Percentiles rank a stretch among this genome's conserved stretches.
These are phyloP conservation scores for Akabosia matsudoensis DNA, from an alignment of 1,140 invertebrate genomes.

Conservation along the genomic window DNA sequence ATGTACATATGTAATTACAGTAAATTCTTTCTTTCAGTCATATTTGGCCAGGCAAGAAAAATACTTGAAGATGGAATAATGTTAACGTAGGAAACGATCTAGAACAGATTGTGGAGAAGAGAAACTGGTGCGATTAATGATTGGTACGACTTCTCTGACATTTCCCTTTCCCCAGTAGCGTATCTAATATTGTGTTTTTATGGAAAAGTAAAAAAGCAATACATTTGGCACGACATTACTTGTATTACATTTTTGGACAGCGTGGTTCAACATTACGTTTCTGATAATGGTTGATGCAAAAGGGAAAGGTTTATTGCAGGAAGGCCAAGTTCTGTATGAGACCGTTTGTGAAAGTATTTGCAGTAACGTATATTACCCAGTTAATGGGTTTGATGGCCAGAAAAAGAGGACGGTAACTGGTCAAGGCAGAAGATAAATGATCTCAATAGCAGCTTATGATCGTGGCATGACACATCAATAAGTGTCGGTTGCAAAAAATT, in stretches of 20 bases:
- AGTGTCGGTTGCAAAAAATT: conserved; percentile 4
- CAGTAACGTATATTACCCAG: neutral
- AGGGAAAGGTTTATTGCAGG: too few relatives aligned
- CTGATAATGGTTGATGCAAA: too few relatives aligned
- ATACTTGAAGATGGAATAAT: neutral
- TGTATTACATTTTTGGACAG: too few relatives aligned
- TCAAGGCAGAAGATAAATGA: conserved; percentile 17
- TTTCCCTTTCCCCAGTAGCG: neutral
- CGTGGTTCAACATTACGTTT: too few relatives aligned
- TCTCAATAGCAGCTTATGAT: conserved; percentile 10
- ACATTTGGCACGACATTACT: too few relatives aligned
- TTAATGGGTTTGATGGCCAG: neutral
- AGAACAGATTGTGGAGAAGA: neutral
- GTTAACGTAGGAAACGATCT: neutral
- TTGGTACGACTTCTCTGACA: neutral
- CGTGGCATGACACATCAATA: conserved; percentile 17
- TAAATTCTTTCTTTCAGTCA: too few relatives aligned
- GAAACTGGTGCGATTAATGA: conserved; percentile 19
- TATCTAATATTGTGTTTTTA: conserved; percentile 9
- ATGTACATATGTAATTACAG: too few relatives aligned
- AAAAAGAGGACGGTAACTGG: conserved; percentile 1
- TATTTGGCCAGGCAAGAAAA: too few relatives aligned
- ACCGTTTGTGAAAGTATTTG: too few relatives aligned
- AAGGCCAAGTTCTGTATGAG: too few relatives aligned
- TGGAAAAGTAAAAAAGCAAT: neutral